phyloP scores from a whole-genome alignment of 2,113 vertebrate genomes.

The Hypomesus transpacificus region DNA sequence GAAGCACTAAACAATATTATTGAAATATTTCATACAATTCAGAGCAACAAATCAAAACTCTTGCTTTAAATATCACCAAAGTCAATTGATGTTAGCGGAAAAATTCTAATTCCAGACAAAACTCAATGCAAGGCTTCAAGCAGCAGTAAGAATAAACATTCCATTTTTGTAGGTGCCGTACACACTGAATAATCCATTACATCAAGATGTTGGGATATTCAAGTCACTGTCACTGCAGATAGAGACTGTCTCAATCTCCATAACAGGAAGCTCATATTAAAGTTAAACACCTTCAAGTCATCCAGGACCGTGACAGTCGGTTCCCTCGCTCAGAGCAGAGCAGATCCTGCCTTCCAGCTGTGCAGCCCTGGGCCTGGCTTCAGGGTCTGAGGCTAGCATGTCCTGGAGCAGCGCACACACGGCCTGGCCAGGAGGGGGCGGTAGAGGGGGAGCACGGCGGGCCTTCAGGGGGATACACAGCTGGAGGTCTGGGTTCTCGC shows the following conservation, averaged over 20 bases:
- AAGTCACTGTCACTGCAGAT: no score
- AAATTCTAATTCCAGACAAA: no score
- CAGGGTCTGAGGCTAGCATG: slow-evolving; percentile 91
- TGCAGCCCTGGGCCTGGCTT: slow-evolving; percentile 83
- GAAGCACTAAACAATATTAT: neutral
- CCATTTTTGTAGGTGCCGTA: no score
- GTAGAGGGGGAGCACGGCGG: slow-evolving; percentile 81
- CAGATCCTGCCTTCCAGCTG: slow-evolving; percentile 87
- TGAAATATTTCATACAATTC: neutral
- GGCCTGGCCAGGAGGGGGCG: slow-evolving; percentile 71
- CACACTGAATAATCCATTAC: no score
- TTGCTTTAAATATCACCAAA: neutral
- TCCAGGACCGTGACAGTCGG: slow-evolving; percentile 37
- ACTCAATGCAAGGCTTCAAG: no score
- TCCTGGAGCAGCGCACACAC: slow-evolving; percentile 87
- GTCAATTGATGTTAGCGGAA: no score
- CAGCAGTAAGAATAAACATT: no score
- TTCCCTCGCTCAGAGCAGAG: slow-evolving; percentile 69
- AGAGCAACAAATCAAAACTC: neutral
- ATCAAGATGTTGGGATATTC: no score
- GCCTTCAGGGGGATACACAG: slow-evolving; percentile 90
- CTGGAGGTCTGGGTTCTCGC: slow-evolving; percentile 91
- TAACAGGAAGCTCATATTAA: no score
- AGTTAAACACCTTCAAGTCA: no score
- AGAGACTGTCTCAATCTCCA: no score